Evolutionary conservation across 2,888 invertebrate genomes (phyloP).

Genomic region (Tridacna crocea): DNA sequence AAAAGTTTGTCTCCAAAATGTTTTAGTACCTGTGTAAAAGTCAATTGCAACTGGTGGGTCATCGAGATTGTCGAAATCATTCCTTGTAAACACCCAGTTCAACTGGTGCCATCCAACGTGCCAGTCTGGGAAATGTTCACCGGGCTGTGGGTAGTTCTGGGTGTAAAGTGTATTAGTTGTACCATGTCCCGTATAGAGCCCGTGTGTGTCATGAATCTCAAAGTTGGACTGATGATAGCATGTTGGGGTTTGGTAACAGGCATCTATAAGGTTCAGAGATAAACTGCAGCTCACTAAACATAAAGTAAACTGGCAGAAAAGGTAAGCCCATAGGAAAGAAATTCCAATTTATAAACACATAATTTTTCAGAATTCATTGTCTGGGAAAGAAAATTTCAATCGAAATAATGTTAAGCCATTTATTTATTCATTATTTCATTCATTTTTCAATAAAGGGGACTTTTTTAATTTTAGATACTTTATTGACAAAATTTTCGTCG

Average conservation of each 20-base stretch:
- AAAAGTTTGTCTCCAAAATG: no score
- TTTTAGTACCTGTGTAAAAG: not conserved
- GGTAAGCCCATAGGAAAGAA: not conserved
- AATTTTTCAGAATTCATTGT: not conserved
- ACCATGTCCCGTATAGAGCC: constrained; percentile 26
- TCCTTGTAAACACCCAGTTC: constrained; percentile 20
- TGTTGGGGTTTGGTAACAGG: constrained; percentile 39
- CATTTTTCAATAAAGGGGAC: no score
- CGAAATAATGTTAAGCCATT: not conserved
- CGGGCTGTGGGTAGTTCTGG: constrained; percentile 28
- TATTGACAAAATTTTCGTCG: no score
- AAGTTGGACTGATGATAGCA: constrained; percentile 19
- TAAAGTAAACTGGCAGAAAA: not conserved
- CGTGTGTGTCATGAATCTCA: constrained; percentile 29
- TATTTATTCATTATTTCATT: no score
- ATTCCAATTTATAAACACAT: not conserved
- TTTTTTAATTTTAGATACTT: no score
- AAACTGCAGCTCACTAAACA: not conserved
- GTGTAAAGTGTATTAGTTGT: constrained; percentile 29
- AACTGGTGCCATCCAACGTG: constrained; percentile 15
- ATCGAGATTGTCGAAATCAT: constrained; percentile 10
- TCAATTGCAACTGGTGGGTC: constrained; percentile 9
- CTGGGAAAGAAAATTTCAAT: not conserved
- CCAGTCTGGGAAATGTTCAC: constrained; percentile 30
- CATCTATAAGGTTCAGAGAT: constrained; percentile 15